Base-by-base conservation (phyloP, 1,140 invertebrate species). In the Drosophila mojavensis region DNA sequence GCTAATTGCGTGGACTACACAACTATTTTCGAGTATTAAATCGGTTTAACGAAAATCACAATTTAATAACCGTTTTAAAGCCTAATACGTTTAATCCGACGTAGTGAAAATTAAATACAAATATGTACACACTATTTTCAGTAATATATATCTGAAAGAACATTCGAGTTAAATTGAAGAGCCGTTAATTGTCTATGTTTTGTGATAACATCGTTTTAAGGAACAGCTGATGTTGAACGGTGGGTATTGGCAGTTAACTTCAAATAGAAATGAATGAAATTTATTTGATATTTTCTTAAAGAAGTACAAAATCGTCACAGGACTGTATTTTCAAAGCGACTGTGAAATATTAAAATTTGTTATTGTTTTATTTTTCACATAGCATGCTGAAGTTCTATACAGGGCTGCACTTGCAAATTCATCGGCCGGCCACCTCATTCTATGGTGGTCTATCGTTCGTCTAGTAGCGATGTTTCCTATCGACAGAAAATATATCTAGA, bases 401-500 rank as follows among this genome's bases (percentile, higher is more conserved):
- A 68, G 15, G 4, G 50, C 17, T 60, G 64, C 43, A 24, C 10
- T 50, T 26, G 33, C 28, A 47, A 56, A 56, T 26, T 9, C n/a
- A 58, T 69, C 71, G 33, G 4, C 5, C n/a, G 7, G 10, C 66
- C 65, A 28, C 66, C 66, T 56, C 71, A 53, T 5, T 50, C 4
- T 51, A 17, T 41, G 41, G 2, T 51, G n/a, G 65, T 43, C 58
- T 74, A 69, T 74, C 65, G 71, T 45, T 69, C 53, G 33, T 64
- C 61, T 74, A 74, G 66, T 62, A 74, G 64, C 70, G 64, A 73
- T 73, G 60, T 69, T 69, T 74, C 71, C 61, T 74, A 74, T 74
- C 66, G 71, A 69, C 70, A 73, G 70, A 74, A 68, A 69, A 74
- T 69, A 74, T 74, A 74, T 74, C 71, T 69, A 74, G 71, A 75